phyloP scores from a whole-genome alignment of 2,888 invertebrate genomes.

The Tetragonula carbonaria region DNA sequence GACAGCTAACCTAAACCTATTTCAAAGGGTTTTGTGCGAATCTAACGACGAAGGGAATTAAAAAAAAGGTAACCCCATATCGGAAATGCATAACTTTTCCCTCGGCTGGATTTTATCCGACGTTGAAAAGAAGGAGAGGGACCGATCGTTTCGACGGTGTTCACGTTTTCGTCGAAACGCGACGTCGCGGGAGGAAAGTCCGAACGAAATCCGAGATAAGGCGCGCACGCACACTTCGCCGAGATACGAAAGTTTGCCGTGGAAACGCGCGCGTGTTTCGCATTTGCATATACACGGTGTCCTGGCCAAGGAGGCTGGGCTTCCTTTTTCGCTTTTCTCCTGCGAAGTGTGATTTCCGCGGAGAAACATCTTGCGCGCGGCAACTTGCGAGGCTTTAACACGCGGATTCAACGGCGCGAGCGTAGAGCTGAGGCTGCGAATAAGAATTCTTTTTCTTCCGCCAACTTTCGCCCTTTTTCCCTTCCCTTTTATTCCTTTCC shows the following conservation, averaged over 20 bases:
- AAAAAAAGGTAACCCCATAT: constrained; percentile 57
- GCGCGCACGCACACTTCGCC: constrained; percentile 25
- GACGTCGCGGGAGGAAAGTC: constrained; percentile 58
- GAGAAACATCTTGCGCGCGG: constrained; percentile 34
- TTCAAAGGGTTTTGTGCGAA: no score
- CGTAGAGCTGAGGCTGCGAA: neutral
- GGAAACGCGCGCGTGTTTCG: constrained; percentile 35
- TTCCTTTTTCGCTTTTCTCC: constrained; percentile 2
- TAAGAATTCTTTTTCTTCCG: neutral
- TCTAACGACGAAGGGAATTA: no score
- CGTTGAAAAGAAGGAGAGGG: constrained; percentile 47
- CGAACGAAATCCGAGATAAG: constrained; percentile 77
- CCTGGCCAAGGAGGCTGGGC: constrained; percentile 13
- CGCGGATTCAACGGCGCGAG: neutral
- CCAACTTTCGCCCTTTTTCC: no score
- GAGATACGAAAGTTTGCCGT: constrained; percentile 34
- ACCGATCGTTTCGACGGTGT: constrained; percentile 55
- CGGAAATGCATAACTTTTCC: constrained; percentile 82
- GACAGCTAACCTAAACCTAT: no score
- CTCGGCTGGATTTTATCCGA: constrained; percentile 63
- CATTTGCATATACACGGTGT: constrained; percentile 56
- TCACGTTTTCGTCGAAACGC: constrained; percentile 23
- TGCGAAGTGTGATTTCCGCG: constrained; percentile 1
- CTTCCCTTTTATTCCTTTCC: no score
- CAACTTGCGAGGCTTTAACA: constrained; percentile 31